Percentiles rank a stretch among this genome's conserved stretches.
Evolutionary conservation across 92 coral and sea anemone species (phyloP).

Genomic region (Meandrina meandrites): DNA sequence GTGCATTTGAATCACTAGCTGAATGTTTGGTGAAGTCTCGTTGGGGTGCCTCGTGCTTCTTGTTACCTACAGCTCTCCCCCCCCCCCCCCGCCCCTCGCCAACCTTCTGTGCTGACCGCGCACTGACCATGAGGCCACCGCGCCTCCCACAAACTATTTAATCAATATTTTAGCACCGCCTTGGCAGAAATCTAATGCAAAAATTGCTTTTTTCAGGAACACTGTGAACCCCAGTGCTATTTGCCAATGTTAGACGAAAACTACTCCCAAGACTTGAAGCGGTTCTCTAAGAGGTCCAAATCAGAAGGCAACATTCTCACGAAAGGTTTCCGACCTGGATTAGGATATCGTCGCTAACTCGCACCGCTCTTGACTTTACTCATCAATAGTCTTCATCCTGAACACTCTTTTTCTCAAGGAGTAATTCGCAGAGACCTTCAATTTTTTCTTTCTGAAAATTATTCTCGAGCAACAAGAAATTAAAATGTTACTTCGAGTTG

Average conservation of each 20-base stretch:
- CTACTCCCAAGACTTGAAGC: constrained; percentile 78
- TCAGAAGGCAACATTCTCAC: constrained; percentile 81
- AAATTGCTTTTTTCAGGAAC: constrained; percentile 46
- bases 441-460: neutral
- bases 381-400: neutral
- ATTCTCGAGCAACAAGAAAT: neutral
- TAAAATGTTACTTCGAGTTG: neutral
- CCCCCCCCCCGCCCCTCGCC: too few species aligned
- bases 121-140: too few species aligned
- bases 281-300: constrained; percentile 88
- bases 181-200: too few species aligned
- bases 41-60: too few species aligned
- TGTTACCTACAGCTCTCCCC: too few species aligned
- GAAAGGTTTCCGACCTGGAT: constrained; percentile 91
- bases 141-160: too few species aligned
- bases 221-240: constrained; percentile 93
- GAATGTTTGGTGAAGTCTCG: too few species aligned
- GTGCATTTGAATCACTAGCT: too few species aligned
- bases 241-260: constrained; percentile 89
- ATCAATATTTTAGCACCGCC: too few species aligned
- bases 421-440: neutral
- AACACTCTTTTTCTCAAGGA: neutral
- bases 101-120: too few species aligned
- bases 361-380: neutral
- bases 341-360: constrained; percentile 53